Conservation (phyloP, 2,888 invertebrate genomes). For the Pollenia amentaria region DNA sequence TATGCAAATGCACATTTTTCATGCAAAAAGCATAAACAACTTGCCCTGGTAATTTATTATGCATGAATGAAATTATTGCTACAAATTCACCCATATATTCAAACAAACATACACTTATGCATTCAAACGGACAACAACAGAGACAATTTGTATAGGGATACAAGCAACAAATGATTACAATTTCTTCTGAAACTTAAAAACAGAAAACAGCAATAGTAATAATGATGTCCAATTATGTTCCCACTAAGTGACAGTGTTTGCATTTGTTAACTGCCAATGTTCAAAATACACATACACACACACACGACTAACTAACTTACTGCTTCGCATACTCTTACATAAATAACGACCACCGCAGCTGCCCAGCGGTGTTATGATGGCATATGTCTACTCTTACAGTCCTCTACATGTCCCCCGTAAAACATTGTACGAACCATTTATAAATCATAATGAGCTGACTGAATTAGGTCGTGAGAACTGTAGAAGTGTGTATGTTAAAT, state of each 20-base stretch:
- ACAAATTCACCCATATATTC: slow-evolving; percentile 27
- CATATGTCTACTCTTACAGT: slow-evolving; percentile 5
- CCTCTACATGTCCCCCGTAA: slow-evolving; percentile 1
- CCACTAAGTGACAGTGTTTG: slow-evolving; percentile 61
- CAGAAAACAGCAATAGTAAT: slow-evolving; percentile 32
- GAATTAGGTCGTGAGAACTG: neutral
- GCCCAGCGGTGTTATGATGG: neutral
- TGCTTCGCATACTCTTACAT: neutral
- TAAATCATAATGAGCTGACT: slow-evolving; percentile 55
- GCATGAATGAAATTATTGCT: slow-evolving; percentile 49
- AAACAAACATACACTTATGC: too few species aligned
- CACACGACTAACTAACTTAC: neutral
- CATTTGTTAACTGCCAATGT: slow-evolving; percentile 58
- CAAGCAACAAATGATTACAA: slow-evolving; percentile 21
- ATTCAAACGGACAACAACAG: slow-evolving; percentile 18
- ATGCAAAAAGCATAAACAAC: too few species aligned
- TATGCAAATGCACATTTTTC: too few species aligned
- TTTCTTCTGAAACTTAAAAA: slow-evolving; percentile 22
- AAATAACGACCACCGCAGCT: neutral
- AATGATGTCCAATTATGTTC: slow-evolving; percentile 56
- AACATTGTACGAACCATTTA: slow-evolving; percentile 6
- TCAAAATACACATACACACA: slow-evolving; percentile 35
- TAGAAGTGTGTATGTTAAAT: neutral
- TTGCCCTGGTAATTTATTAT: slow-evolving; percentile 10
- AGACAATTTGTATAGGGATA: neutral